Percentiles rank a stretch among this genome's conserved stretches.
These are phyloP conservation scores for Alca torda DNA, from an alignment of 2,797 vertebrate species.

Conservation along the genomic window DNA sequence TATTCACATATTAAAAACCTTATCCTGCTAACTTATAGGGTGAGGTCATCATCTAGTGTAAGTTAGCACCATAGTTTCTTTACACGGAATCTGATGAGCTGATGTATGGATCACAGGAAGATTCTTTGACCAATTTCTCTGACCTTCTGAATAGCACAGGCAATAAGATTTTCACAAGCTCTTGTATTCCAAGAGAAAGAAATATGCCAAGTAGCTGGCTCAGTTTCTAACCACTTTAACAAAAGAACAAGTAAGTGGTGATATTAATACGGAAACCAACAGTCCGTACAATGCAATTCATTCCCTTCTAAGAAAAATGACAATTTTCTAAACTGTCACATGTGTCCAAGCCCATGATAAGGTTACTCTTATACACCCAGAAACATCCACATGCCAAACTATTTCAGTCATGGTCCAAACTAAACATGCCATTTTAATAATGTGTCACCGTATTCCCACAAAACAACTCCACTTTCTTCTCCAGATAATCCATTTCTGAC, in stretches of 20 bases:
- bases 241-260: not conserved
- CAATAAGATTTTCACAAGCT: not conserved
- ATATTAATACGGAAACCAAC: not conserved
- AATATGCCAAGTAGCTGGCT: not conserved
- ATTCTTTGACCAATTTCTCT: not conserved
- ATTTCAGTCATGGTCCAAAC: not conserved
- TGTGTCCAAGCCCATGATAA: not conserved
- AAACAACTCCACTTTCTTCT: not conserved
- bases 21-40: not conserved
- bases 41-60: not conserved
- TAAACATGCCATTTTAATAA: not conserved
- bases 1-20: not conserved
- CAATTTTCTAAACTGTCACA: not conserved
- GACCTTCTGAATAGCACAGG: not conserved
- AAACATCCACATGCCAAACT: not conserved
- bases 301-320: slow-evolving; percentile 9
- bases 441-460: not conserved
- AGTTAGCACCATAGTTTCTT: not conserved
- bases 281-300: not conserved
- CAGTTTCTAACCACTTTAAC: not conserved
- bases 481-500: not conserved
- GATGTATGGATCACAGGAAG: not conserved
- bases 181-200: not conserved
- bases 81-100: not conserved
- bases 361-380: not conserved